A percentile compares a stretch with the other conserved stretches of the same genome.
Evolutionary conservation across 2,797 vertebrate species (phyloP).

Genomic region (Caiman crocodilus): DNA sequence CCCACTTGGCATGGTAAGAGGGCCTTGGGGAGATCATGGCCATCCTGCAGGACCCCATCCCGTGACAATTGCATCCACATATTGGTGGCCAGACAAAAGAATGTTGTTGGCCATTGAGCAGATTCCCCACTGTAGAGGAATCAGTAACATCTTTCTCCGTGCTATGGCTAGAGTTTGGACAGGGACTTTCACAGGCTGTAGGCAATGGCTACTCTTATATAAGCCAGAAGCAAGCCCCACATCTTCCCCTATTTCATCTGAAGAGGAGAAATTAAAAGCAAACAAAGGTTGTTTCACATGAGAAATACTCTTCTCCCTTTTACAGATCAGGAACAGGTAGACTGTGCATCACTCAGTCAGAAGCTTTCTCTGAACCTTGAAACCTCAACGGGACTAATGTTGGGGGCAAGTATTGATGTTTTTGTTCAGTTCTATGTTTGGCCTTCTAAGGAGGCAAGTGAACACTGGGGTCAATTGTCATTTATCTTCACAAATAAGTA

Average conservation of each 20-base stretch:
- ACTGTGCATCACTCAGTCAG: neutral
- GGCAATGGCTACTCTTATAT: too few species aligned
- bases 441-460: neutral
- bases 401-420: neutral
- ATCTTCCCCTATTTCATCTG: fast-evolving
- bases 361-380: neutral
- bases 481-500: neutral
- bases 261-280: neutral
- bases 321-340: neutral
- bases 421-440: neutral
- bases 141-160: neutral
- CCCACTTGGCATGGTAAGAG: too few species aligned
- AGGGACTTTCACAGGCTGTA: neutral
- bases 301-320: neutral
- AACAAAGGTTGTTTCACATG: fast-evolving
- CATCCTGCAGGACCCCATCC: too few species aligned
- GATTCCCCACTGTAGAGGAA: neutral
- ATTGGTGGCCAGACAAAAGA: neutral
- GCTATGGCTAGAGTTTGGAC: neutral
- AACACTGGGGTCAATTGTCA: neutral
- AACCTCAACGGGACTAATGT: neutral
- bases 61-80: neutral
- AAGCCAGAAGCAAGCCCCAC: neutral
- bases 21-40: too few species aligned
- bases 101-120: neutral